Evolutionary conservation across 2,888 invertebrate genomes (phyloP).

Genomic region (Tethea ocularis): DNA sequence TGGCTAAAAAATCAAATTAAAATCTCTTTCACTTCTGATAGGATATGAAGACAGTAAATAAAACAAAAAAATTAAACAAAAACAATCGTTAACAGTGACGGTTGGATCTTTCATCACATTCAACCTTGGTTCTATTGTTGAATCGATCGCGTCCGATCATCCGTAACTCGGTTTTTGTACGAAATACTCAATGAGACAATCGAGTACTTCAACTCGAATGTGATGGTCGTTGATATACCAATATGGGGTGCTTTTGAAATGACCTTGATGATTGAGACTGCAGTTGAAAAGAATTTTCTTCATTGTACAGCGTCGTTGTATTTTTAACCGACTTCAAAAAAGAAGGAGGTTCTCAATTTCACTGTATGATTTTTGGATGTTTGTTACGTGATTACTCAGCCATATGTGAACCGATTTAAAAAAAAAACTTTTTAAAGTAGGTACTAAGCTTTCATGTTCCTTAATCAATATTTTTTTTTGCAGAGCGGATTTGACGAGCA

Average conservation of each 20-base stretch:
- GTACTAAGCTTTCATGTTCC: too few relatives aligned
- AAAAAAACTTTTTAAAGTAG: too few relatives aligned
- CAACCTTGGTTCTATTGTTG: slow-evolving; percentile 6
- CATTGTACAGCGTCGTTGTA: neutral
- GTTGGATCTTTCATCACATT: neutral
- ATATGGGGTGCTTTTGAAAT: neutral
- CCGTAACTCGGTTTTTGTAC: slow-evolving; percentile 14
- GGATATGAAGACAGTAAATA: neutral
- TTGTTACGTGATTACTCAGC: too few relatives aligned
- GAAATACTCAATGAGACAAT: slow-evolving; percentile 27
- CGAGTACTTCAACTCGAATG: neutral
- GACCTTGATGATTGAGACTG: neutral
- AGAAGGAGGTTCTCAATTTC: too few relatives aligned
- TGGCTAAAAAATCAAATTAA: neutral
- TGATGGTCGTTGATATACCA: slow-evolving; percentile 1
- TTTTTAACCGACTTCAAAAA: too few relatives aligned
- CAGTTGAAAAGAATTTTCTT: neutral
- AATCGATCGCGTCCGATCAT: neutral
- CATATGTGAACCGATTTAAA: too few relatives aligned
- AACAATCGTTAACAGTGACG: slow-evolving; percentile 1
- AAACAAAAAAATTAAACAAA: neutral
- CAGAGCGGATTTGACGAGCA: slow-evolving; percentile 70
- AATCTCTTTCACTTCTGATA: neutral
- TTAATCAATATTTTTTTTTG: slow-evolving; percentile 27
- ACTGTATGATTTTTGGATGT: too few relatives aligned